Base-by-base conservation (phyloP, 2,113 vertebrate genomes). In the Silurus glanis region DNA sequence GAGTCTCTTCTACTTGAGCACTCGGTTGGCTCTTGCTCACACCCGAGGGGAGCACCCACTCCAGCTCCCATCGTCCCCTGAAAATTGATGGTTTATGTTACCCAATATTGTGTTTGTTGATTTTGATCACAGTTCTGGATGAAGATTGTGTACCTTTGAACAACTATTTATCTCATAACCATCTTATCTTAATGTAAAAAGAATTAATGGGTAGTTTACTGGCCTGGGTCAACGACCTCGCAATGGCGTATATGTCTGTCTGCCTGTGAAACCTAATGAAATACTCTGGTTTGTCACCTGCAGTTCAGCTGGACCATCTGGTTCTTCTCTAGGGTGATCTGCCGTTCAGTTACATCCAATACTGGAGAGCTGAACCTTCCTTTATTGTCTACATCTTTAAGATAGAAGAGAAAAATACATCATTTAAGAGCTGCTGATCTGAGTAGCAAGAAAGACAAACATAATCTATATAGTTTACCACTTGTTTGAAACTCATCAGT, bases 241-340 rank as follows among this genome's bases (percentile, higher is more conserved):
- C 9, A 49, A 17, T 61, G 47, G 6, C 61, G n/a, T 25, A 28
- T 56, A 10, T 61, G 5, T 28, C n/a, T 83, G 45, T 56, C 28
- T 56, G 10, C 19, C 3, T 61, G 6, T 6, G 37, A 79, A 25
- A 47, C 51, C 13, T 56, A 19, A 16, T 72, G 25, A 61, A 59
- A 66, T 14, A 71, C 10, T 66, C 14, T 76, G 75, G 37, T 64
- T 53, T 56, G 94, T 95, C 94, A 99, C 98, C 97, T 98, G 97
- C 98, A 99, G 85, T 93, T 93, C 90, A 99, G 95, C 86, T 91
- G 91, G 83, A 99, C 95, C 9, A 94, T 95, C 92, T 97, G 94
- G 90, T 97, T 96, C 82, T 92, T 92, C 91, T 96, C 93, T 86
- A 97, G 89, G 91, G 98, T 62, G 0, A 97, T 90, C 90, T 97